A percentile compares a stretch with the other conserved stretches of the same genome.
Conservation (phyloP, 2,113 vertebrate species). For the Polypterus bichir region DNA sequence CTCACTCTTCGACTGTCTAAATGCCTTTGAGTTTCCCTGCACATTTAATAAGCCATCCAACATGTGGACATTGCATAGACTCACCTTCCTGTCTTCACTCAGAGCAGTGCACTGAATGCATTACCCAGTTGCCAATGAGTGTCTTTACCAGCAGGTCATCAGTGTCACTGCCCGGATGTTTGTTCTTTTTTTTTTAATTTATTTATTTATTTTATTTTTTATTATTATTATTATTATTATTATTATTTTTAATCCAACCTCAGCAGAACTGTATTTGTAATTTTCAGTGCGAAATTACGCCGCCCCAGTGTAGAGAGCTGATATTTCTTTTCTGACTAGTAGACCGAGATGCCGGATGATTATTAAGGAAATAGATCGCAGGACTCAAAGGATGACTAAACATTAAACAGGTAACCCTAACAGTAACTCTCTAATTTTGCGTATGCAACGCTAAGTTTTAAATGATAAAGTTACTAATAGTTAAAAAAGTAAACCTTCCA, state of each 20-base stretch:
- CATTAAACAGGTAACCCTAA: conserved; percentile 98
- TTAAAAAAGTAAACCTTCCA: conserved; percentile 99
- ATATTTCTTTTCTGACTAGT: conserved; percentile 96
- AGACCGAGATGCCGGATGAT: conserved; percentile 87
- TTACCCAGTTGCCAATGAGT: conserved; percentile 64
- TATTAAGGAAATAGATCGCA: conserved; percentile 88
- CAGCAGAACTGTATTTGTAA: conserved; percentile 82
- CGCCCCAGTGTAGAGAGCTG: conserved; percentile 76
- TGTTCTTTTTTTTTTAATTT: conserved; percentile 44
- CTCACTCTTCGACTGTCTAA: conserved; percentile 65
- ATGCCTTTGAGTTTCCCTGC: conserved; percentile 64
- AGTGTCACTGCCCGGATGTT: conserved; percentile 77
- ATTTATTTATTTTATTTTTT: too few species aligned
- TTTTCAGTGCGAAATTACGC: conserved; percentile 82
- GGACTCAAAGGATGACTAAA: conserved; percentile 98
- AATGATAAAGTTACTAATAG: conserved; percentile 91
- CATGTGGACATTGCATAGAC: conserved; percentile 70
- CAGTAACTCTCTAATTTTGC: conserved; percentile 84
- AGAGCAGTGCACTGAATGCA: conserved; percentile 62
- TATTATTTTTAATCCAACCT: conserved; percentile 50
- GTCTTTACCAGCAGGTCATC: conserved; percentile 71
- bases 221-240: too few species aligned
- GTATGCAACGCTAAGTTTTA: conserved; percentile 75
- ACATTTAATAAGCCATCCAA: conserved; percentile 70
- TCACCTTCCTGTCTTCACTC: conserved; percentile 78